These are phyloP conservation scores for Ceratotherium simum DNA, from an alignment of 2,113 vertebrate genomes.

Conservation along the genomic window DNA sequence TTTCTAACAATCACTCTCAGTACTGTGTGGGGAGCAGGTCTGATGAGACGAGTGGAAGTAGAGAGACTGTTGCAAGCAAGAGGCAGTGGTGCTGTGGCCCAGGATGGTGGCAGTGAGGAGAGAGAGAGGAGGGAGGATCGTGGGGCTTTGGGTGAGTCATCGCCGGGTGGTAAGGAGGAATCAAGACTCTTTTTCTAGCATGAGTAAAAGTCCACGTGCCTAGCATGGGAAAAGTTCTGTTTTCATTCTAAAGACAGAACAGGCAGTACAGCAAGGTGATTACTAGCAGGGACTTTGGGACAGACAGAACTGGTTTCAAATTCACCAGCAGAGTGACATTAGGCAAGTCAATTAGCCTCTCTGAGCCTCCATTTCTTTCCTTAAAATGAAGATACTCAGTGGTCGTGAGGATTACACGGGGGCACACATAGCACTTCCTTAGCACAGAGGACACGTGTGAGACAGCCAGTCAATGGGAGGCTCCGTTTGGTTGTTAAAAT, in stretches of 20 bases:
- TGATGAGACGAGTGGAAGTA: not conserved
- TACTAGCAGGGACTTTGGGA: not conserved
- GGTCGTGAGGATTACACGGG: not conserved
- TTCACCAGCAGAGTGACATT: not conserved
- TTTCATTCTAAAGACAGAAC: not conserved
- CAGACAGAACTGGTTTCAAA: not conserved
- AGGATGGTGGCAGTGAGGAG: not conserved
- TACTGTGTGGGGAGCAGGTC: not conserved
- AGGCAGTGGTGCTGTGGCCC: not conserved
- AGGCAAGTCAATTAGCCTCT: not conserved
- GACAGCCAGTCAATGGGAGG: not conserved
- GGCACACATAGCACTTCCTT: not conserved
- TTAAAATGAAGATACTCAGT: not conserved
- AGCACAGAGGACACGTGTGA: accelerated
- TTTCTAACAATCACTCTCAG: not conserved
- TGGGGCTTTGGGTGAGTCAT: accelerated
- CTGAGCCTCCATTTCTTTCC: not conserved
- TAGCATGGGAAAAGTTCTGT: not conserved
- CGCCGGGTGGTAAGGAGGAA: not conserved
- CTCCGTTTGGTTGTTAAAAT: not conserved
- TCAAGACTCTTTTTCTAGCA: not conserved
- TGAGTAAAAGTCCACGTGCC: not conserved
- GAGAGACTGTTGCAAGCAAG: not conserved
- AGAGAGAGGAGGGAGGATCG: not conserved
- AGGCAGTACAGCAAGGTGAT: not conserved